Conservation (phyloP, 2,888 invertebrate species). For the Ctena decussata region DNA sequence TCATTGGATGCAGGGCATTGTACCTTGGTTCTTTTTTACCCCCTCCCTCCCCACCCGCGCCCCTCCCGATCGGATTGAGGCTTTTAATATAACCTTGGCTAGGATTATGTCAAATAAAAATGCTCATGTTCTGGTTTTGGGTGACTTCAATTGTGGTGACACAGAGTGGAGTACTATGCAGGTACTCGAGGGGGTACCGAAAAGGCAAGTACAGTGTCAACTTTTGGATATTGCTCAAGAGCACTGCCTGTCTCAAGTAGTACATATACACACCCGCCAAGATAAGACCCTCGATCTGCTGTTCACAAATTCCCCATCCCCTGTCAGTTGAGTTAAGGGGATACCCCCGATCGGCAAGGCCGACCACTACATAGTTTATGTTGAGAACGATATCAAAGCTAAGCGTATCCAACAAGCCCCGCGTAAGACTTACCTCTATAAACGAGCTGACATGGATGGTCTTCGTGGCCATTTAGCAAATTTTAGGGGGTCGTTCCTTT, state of each 20-base stretch:
- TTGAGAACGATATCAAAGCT: background rate
- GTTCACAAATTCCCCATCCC: background rate
- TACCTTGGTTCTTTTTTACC: too few relatives aligned
- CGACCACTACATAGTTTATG: background rate
- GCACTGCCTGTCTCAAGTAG: background rate
- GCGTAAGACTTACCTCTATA: background rate
- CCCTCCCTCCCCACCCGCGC: too few relatives aligned
- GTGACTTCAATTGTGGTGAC: slow-evolving; percentile 21
- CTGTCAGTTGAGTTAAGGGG: background rate
- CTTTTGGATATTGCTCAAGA: background rate
- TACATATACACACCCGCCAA: background rate
- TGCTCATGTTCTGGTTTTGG: background rate
- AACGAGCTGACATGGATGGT: slow-evolving; percentile 13
- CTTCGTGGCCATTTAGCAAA: background rate
- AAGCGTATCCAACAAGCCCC: background rate
- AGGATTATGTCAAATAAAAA: slow-evolving; percentile 12
- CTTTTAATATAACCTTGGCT: too few relatives aligned
- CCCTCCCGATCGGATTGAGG: too few relatives aligned
- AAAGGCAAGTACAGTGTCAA: too few relatives aligned
- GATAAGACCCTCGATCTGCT: background rate
- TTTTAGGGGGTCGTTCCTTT: background rate
- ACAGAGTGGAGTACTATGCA: slow-evolving; percentile 1
- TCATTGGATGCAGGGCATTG: too few relatives aligned
- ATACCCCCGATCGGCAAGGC: slow-evolving; percentile 4
- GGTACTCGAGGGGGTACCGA: background rate